phyloP scores from a whole-genome alignment of 35 echinoderm and acorn worm species.

The Lytechinus variegatus region DNA sequence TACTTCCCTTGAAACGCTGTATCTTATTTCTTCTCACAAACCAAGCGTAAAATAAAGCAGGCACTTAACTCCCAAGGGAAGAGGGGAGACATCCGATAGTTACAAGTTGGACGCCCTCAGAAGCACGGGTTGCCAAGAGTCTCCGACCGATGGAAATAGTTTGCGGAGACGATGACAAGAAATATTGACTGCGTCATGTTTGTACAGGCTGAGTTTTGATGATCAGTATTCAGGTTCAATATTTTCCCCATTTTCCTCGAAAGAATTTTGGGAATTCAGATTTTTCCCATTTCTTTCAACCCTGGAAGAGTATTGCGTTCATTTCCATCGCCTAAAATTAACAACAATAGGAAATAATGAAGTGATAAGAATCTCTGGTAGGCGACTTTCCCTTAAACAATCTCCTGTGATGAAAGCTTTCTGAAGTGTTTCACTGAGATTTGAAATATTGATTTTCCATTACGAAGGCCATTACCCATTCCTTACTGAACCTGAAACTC shows the following conservation, averaged over 20 bases:
- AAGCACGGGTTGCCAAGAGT: not conserved
- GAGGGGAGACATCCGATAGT: not conserved
- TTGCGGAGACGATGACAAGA: not conserved
- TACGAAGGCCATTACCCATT: not conserved
- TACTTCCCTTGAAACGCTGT: conserved; percentile 8
- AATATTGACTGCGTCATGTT: not conserved
- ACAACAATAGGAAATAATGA: not conserved
- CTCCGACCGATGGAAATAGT: not conserved
- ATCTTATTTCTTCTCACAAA: conserved; percentile 4
- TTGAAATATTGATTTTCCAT: not conserved
- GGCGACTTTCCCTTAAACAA: not conserved
- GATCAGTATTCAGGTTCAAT: conserved; percentile 4
- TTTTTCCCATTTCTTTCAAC: not conserved
- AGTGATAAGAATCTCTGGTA: not conserved
- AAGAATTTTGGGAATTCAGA: not conserved
- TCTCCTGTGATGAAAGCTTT: not conserved
- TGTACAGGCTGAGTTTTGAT: not conserved
- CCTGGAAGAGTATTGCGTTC: not conserved
- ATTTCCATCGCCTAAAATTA: not conserved
- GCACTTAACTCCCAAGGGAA: not conserved
- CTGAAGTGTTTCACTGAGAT: not conserved
- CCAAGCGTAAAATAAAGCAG: not conserved
- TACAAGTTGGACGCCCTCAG: not conserved
- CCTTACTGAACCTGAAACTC: not conserved
- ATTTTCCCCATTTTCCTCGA: not conserved